Percentiles rank a stretch among this genome's conserved stretches.
Conservation (phyloP, 1,140 invertebrate genomes). For the Papilio dardanus region DNA sequence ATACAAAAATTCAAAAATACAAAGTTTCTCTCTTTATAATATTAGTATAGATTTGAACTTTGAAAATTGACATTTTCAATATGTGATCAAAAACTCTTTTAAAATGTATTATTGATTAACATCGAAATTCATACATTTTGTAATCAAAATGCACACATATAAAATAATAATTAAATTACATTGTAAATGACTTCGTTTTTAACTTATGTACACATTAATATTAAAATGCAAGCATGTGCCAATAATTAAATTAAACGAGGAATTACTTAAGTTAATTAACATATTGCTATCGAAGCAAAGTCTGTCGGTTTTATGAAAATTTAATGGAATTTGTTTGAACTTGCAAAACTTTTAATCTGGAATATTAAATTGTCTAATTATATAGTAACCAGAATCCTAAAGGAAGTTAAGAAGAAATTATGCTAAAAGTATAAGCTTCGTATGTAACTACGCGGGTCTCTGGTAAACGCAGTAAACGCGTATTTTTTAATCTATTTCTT, state of each 20-base stretch:
- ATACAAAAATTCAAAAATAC: too few relatives aligned
- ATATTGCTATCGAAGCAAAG: neutral
- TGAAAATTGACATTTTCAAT: too few relatives aligned
- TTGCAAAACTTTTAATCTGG: neutral
- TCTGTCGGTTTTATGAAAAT: slow-evolving; percentile 1
- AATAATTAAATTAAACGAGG: neutral
- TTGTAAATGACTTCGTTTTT: neutral
- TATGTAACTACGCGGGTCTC: too few relatives aligned
- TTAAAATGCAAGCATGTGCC: neutral
- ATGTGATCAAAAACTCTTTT: too few relatives aligned
- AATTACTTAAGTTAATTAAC: neutral
- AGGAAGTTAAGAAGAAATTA: neutral
- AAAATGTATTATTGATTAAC: too few relatives aligned
- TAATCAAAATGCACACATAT: too few relatives aligned
- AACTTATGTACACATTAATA: neutral
- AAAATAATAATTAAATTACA: slow-evolving; percentile 4
- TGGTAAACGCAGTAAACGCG: too few relatives aligned
- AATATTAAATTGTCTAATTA: neutral
- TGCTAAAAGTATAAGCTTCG: slow-evolving; percentile 1
- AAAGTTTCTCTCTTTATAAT: too few relatives aligned
- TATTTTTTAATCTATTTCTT: too few relatives aligned
- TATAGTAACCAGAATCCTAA: neutral
- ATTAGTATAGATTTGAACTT: too few relatives aligned
- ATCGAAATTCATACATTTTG: too few relatives aligned
- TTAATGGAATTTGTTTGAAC: slow-evolving; percentile 7